Conservation (phyloP, 2,797 vertebrate genomes). For the Malurus leucopterus region DNA sequence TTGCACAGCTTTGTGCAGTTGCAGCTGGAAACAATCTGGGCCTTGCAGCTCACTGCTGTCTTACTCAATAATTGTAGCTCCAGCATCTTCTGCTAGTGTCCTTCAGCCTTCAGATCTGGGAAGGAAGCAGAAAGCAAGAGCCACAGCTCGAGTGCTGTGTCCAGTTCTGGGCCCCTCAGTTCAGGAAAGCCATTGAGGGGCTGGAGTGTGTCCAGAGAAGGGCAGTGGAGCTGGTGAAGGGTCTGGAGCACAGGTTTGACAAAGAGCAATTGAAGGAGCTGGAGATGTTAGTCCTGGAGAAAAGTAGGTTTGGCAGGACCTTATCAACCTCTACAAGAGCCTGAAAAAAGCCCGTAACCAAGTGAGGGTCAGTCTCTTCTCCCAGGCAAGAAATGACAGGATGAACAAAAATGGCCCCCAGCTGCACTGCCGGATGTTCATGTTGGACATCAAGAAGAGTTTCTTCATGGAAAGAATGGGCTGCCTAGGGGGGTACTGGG, state of each 20-base stretch:
- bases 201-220: neutral
- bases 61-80: neutral
- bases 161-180: neutral
- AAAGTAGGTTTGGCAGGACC: neutral
- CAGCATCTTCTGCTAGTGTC: neutral
- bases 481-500: neutral
- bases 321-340: neutral
- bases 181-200: neutral
- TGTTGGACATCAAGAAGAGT: neutral
- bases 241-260: neutral
- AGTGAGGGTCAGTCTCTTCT: neutral
- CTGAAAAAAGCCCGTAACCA: neutral
- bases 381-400: neutral
- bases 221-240: neutral
- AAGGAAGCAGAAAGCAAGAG: neutral
- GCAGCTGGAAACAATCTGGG: neutral
- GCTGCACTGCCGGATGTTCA: neutral
- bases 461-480: neutral
- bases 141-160: accelerated
- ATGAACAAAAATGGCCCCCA: neutral
- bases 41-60: neutral
- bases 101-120: neutral
- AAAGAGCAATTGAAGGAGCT: neutral
- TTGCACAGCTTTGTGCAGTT: neutral
- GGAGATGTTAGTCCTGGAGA: neutral